These are phyloP conservation scores for Ormyrus labotus DNA, from an alignment of 2,888 invertebrate genomes.

Conservation along the genomic window DNA sequence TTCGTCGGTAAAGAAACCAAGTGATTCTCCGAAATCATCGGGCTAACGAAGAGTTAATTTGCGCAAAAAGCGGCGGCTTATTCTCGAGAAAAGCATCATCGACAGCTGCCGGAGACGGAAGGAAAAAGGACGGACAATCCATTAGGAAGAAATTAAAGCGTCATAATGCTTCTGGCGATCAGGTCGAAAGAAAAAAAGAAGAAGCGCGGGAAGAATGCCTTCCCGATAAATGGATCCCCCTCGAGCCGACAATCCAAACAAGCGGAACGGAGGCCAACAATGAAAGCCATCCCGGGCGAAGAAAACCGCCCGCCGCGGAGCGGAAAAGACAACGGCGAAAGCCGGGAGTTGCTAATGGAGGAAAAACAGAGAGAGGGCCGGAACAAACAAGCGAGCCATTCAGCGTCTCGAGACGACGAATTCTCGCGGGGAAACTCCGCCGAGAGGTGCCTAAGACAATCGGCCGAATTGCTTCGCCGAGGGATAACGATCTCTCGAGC, in stretches of 20 bases:
- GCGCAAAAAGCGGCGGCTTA: conserved; percentile 4
- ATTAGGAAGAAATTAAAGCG: conserved; percentile 44
- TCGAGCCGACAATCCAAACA: conserved; percentile 37
- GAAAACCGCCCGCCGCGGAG: conserved; percentile 13
- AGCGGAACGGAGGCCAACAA: conserved; percentile 40
- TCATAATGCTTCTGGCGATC: conserved; percentile 46
- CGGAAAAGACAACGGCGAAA: not conserved
- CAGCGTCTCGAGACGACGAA: not conserved
- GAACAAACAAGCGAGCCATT: conserved; percentile 36
- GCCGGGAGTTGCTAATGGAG: conserved; percentile 43
- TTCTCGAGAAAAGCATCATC: not conserved
- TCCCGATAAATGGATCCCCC: conserved; percentile 38
- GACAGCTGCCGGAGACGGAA: not conserved
- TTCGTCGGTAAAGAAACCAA: not conserved
- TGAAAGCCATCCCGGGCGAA: conserved; percentile 37
- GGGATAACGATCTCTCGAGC: conserved; percentile 12
- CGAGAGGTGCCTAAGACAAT: conserved; percentile 27
- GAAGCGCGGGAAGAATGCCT: conserved; percentile 22
- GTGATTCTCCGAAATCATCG: conserved; percentile 12
- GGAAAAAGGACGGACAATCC: conserved; percentile 24
- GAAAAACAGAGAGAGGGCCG: conserved; percentile 41
- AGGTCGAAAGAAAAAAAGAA: not conserved
- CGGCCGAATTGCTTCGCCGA: conserved; percentile 9
- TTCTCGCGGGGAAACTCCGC: conserved; percentile 11
- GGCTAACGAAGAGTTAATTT: conserved; percentile 18